Conservation (phyloP, 2,888 invertebrate genomes). For the Augiades crinisus region DNA sequence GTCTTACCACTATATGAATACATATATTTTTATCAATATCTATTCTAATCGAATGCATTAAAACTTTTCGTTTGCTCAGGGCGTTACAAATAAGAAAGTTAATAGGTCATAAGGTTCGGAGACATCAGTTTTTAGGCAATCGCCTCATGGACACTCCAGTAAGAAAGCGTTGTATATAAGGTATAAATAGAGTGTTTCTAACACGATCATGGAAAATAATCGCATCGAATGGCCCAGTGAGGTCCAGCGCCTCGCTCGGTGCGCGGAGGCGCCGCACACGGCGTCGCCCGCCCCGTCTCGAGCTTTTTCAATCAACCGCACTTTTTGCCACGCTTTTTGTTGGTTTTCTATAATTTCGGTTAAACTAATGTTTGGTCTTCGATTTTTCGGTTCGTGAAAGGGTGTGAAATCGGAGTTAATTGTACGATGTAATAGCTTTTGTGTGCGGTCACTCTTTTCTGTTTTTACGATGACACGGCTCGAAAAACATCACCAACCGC, state of each 20-base stretch:
- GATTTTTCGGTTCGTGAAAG: constrained; percentile 81
- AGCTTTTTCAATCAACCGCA: constrained; percentile 43
- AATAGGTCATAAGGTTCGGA: too few species aligned
- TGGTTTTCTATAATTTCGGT: constrained; percentile 75
- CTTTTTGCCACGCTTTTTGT: constrained; percentile 71
- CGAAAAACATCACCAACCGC: constrained; percentile 5
- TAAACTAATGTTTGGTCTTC: constrained; percentile 81
- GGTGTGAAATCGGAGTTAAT: constrained; percentile 80
- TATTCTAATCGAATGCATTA: too few species aligned
- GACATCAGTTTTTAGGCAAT: too few species aligned
- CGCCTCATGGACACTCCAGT: too few species aligned
- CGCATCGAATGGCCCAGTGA: not conserved
- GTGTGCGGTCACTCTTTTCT: constrained; percentile 70
- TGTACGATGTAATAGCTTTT: constrained; percentile 73
- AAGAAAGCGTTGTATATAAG: too few species aligned
- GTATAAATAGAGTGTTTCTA: not conserved
- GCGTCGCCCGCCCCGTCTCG: constrained; percentile 44
- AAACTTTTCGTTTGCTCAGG: too few species aligned
- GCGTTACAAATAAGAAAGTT: too few species aligned
- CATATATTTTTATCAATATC: too few species aligned
- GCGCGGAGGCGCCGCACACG: constrained; percentile 49
- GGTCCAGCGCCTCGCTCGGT: not conserved
- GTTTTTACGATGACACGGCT: constrained; percentile 31
- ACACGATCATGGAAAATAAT: not conserved
- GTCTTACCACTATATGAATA: too few species aligned